phyloP scores from a whole-genome alignment of 2,888 invertebrate species.

The Xanthia icteritia region DNA sequence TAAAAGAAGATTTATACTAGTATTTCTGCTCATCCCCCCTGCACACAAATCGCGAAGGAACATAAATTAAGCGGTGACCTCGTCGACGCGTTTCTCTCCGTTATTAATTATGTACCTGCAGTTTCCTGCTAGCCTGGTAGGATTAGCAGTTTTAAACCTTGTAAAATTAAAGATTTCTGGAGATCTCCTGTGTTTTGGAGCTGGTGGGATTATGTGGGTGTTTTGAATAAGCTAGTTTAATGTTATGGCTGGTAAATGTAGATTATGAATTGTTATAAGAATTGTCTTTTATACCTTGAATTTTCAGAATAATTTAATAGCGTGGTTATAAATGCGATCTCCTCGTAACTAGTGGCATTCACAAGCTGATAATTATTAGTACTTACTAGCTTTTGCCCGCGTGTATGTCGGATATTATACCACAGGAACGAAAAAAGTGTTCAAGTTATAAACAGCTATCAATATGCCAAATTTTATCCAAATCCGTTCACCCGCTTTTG shows the following conservation, averaged over 20 bases:
- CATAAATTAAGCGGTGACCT: slow-evolving; percentile 54
- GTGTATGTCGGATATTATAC: no score
- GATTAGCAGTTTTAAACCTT: slow-evolving; percentile 46
- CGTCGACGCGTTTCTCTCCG: slow-evolving; percentile 24
- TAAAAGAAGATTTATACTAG: not conserved
- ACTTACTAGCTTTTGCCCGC: no score
- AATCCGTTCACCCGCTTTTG: not conserved
- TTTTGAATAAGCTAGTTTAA: not conserved
- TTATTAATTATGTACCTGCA: slow-evolving; percentile 61
- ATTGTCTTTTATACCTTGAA: not conserved
- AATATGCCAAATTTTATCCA: not conserved
- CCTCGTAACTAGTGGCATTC: not conserved
- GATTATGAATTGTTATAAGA: slow-evolving; percentile 3
- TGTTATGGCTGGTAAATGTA: not conserved
- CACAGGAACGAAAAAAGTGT: not conserved
- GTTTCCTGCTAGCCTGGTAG: slow-evolving; percentile 29
- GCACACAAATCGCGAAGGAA: slow-evolving; percentile 33
- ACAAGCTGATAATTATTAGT: not conserved
- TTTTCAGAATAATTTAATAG: not conserved
- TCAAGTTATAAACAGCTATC: not conserved
- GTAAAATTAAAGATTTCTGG: slow-evolving; percentile 43
- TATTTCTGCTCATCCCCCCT: slow-evolving; percentile 1
- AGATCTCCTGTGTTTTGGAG: slow-evolving; percentile 34
- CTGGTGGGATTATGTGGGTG: slow-evolving; percentile 20
- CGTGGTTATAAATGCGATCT: not conserved